phyloP scores from a whole-genome alignment of 2,888 invertebrate species.

The Rhingia campestris region DNA sequence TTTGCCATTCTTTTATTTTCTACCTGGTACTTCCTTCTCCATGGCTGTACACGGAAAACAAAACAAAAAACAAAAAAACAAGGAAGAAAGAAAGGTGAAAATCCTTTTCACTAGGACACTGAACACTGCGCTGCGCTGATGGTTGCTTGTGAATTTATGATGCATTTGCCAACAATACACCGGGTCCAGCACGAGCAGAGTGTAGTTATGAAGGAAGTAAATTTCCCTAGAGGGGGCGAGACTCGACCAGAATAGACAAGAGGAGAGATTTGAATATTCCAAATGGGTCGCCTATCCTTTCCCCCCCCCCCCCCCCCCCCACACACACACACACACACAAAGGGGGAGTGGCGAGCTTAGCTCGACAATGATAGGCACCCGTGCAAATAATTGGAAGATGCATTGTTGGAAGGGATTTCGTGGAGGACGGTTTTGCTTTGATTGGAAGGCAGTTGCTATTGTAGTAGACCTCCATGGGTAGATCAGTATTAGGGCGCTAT shows the following conservation, averaged over 20 bases:
- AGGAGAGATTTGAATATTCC: constrained; percentile 65
- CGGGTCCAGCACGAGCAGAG: constrained; percentile 32
- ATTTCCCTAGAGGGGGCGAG: constrained; percentile 65
- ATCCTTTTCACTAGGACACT: constrained; percentile 38
- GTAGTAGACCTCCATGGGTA: background rate
- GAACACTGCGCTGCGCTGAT: constrained; percentile 12
- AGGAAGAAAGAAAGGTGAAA: constrained; percentile 34
- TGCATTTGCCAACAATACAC: constrained; percentile 55
- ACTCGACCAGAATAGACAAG: constrained; percentile 20
- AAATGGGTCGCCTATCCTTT: constrained; percentile 61
- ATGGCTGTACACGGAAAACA: constrained; percentile 8
- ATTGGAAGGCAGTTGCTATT: constrained; percentile 35
- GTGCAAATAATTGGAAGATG: constrained; percentile 65
- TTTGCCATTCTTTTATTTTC: constrained; percentile 35
- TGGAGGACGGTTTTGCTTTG: constrained; percentile 14
- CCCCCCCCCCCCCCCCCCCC: no score
- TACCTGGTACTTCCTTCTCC: constrained; percentile 16
- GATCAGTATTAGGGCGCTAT: constrained; percentile 27
- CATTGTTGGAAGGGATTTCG: constrained; percentile 51
- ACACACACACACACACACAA: no score
- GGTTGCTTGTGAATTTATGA: constrained; percentile 62
- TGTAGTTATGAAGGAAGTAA: constrained; percentile 51
- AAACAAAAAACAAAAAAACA: no score
- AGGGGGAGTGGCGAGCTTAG: constrained; percentile 5
- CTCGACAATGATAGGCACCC: constrained; percentile 54